A percentile compares a stretch with the other conserved stretches of the same genome.
Evolutionary conservation across 2,797 vertebrate species (phyloP).

Genomic region (Pseudochirops cupreus): DNA sequence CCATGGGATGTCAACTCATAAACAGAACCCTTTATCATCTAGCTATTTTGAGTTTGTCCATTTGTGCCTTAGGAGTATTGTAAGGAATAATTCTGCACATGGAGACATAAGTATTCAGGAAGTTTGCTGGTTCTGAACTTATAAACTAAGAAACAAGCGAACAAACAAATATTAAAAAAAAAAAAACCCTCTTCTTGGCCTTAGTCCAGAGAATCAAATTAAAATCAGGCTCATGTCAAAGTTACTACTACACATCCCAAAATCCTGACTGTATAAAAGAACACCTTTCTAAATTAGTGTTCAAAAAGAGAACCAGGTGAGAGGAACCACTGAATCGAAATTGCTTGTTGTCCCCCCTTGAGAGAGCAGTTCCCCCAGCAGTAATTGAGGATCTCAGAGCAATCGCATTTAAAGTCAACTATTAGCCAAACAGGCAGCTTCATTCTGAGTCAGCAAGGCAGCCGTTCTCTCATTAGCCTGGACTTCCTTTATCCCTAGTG

Average conservation of each 20-base stretch:
- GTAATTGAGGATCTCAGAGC: conserved; percentile 42
- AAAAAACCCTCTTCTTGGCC: conserved; percentile 22
- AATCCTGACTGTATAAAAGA: conserved; percentile 13
- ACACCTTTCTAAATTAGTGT: conserved; percentile 20
- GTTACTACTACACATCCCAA: conserved; percentile 40
- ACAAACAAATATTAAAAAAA: conserved; percentile 42
- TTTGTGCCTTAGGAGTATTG: conserved; percentile 32
- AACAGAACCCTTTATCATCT: not conserved
- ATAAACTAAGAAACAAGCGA: not conserved
- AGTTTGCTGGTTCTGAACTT: not conserved
- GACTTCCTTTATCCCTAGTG: conserved; percentile 49
- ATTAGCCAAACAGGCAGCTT: conserved; percentile 39
- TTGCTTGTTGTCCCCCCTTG: conserved; percentile 19
- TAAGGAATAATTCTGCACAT: not conserved
- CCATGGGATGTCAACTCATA: not conserved
- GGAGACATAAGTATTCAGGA: conserved; percentile 12
- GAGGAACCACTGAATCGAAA: conserved; percentile 52
- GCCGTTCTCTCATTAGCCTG: conserved; percentile 19
- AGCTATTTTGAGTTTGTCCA: conserved; percentile 22
- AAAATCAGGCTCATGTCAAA: conserved; percentile 51
- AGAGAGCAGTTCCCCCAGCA: conserved; percentile 55
- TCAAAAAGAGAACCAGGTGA: conserved; percentile 47
- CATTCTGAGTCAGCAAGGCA: not conserved
- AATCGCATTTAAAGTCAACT: conserved; percentile 14
- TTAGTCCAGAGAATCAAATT: conserved; percentile 31